These are phyloP conservation scores for Anas platyrhynchos DNA, from an alignment of 2,113 vertebrate species.

Conservation along the genomic window DNA sequence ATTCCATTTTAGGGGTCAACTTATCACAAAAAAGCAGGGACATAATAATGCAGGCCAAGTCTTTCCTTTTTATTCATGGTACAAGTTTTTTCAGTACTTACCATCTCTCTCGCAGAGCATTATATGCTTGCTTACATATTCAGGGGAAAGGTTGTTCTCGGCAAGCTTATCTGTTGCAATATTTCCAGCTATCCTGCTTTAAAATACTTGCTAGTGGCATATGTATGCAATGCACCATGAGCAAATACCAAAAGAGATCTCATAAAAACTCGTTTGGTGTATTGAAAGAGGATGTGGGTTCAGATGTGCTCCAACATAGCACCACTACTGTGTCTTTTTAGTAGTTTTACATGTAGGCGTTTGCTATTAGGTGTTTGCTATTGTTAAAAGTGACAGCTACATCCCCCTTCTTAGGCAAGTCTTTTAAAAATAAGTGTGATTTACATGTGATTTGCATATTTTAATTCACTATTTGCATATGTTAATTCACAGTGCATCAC, in stretches of 20 bases:
- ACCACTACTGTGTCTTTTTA: not conserved
- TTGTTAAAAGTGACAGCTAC: constrained; percentile 69
- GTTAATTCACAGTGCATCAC: constrained; percentile 29
- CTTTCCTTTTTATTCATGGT: not conserved
- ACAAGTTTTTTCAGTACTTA: not conserved
- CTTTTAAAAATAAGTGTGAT: constrained; percentile 55
- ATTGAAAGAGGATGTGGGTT: not conserved
- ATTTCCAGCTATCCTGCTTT: not conserved
- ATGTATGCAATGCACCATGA: not conserved
- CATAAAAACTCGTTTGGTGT: not conserved
- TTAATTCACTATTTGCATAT: constrained; percentile 32
- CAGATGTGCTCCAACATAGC: not conserved
- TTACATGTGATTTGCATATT: constrained; percentile 40
- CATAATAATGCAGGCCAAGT: not conserved
- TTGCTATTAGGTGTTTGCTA: constrained; percentile 65
- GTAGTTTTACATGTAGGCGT: constrained; percentile 46
- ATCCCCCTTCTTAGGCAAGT: constrained; percentile 43
- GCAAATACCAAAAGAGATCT: not conserved
- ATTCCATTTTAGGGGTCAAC: not conserved
- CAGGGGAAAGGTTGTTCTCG: not conserved
- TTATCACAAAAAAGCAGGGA: not conserved
- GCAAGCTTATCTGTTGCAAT: not conserved
- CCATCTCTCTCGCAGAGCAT: not conserved
- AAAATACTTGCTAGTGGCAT: not conserved
- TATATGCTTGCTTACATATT: not conserved